Percentiles rank a stretch among this genome's conserved stretches.
phyloP scores from a whole-genome alignment of 2,888 invertebrate genomes.

The Antheraea assamensis region DNA sequence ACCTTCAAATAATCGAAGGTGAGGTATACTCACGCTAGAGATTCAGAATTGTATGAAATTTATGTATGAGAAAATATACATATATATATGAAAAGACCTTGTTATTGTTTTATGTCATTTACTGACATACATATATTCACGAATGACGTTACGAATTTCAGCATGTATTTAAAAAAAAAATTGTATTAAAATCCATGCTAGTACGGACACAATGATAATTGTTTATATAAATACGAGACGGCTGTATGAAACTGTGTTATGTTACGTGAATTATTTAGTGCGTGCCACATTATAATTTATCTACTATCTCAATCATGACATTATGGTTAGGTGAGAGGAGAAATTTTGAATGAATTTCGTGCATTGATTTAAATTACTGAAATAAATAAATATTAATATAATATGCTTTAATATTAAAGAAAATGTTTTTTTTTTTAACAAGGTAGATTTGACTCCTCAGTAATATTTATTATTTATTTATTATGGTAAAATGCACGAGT shows the following conservation, averaged over 20 bases:
- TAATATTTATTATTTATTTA: no score
- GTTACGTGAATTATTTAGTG: slow-evolving; percentile 1
- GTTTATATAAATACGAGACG: background rate
- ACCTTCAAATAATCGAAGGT: no score
- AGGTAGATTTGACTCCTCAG: no score
- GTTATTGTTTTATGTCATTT: background rate
- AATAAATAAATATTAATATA: background rate
- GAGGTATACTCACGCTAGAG: no score
- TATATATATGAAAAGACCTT: background rate
- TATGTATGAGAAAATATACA: no score
- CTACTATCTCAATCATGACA: background rate
- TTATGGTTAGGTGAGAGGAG: slow-evolving; percentile 2
- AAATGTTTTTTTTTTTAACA: no score
- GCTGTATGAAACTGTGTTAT: background rate
- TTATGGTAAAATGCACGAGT: no score
- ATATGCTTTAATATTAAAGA: background rate
- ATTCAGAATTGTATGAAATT: no score
- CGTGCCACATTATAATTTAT: slow-evolving; percentile 5
- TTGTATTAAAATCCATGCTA: background rate
- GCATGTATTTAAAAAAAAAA: background rate
- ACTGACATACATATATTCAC: background rate
- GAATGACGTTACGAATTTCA: background rate
- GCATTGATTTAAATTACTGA: background rate
- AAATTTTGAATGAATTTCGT: background rate
- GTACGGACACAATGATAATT: background rate